Percentiles rank a stretch among this genome's conserved stretches.
phyloP scores from a whole-genome alignment of 2,797 vertebrate genomes.

The Lacerta agilis region DNA sequence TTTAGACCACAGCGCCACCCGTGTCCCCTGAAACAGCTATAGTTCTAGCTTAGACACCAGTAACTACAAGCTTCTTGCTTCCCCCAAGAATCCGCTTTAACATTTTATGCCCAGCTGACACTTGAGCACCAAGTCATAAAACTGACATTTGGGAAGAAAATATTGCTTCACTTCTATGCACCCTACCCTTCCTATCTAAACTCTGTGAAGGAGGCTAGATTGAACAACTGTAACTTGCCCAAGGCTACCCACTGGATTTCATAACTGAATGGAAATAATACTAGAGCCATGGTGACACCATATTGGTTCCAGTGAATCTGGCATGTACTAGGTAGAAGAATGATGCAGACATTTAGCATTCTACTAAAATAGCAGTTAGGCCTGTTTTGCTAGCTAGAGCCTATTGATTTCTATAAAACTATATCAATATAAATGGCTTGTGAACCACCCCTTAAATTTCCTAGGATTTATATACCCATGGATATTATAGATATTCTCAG shows the following conservation, averaged over 20 bases:
- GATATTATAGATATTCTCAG: constrained; percentile 45
- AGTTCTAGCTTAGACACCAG: neutral
- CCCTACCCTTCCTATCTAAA: neutral
- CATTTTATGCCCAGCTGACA: neutral
- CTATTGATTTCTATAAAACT: neutral
- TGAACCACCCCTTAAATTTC: neutral
- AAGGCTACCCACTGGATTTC: neutral
- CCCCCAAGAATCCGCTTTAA: neutral
- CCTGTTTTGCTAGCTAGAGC: neutral
- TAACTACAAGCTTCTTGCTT: neutral
- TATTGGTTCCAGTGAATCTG: neutral
- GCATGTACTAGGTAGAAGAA: neutral
- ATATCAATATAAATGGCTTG: neutral
- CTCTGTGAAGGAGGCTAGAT: neutral
- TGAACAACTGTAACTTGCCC: neutral
- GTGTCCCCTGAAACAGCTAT: neutral
- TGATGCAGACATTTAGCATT: neutral
- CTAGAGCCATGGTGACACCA: neutral
- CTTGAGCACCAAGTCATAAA: neutral
- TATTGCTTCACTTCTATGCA: neutral
- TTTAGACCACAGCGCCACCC: too few relatives aligned
- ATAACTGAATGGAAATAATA: neutral
- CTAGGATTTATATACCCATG: constrained; percentile 60
- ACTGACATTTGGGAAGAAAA: neutral
- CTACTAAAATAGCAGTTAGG: neutral